Percentiles rank a stretch among this genome's conserved stretches.
Conservation (phyloP, 2,797 vertebrate species). For the Sibirionetta formosa region DNA sequence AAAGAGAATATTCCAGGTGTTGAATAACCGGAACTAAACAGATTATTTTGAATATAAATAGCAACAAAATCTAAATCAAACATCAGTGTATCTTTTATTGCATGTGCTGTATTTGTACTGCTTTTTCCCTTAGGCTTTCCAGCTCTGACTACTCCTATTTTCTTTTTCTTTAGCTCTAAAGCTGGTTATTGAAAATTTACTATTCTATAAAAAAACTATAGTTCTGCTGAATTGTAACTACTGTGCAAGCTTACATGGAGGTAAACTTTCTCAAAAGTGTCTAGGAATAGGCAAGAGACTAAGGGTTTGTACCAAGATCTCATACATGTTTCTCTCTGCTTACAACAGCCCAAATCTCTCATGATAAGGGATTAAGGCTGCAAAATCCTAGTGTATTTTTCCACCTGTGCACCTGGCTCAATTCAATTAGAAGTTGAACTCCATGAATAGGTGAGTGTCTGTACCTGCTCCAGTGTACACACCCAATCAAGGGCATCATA, state of each 20-base stretch:
- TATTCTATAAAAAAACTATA: background rate
- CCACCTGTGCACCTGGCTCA: background rate
- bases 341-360: background rate
- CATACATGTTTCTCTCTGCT: background rate
- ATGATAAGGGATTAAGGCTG: background rate
- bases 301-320: background rate
- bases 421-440: background rate
- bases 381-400: background rate
- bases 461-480: background rate
- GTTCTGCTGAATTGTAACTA: background rate
- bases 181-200: background rate
- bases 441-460: background rate
- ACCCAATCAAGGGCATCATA: background rate
- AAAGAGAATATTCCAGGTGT: background rate
- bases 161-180: background rate
- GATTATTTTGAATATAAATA: constrained; percentile 5
- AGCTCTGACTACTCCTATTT: background rate
- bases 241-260: background rate
- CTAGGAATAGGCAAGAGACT: background rate
- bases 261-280: background rate
- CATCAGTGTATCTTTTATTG: background rate
- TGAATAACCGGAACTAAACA: background rate
- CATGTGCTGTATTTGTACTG: background rate
- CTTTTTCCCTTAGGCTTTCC: background rate
- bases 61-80: constrained; percentile 14